phyloP scores from a whole-genome alignment of 2,113 vertebrate species.

The Ctenomys sociabilis region DNA sequence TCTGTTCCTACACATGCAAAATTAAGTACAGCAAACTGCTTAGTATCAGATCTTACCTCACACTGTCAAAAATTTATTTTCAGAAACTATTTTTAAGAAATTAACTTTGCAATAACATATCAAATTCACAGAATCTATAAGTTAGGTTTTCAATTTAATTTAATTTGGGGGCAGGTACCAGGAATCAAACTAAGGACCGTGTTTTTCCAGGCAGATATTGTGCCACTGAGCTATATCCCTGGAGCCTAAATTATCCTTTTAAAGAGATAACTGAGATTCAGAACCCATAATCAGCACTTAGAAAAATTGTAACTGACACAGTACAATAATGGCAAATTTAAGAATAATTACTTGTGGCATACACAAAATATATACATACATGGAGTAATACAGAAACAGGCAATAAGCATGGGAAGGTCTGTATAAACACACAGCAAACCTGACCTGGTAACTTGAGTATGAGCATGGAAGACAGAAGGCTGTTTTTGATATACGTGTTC shows the following conservation, averaged over 20 bases:
- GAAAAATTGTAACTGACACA: background rate
- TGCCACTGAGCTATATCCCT: no score
- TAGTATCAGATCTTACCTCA: background rate
- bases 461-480: background rate
- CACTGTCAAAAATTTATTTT: background rate
- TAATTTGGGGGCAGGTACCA: no score
- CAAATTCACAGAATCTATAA: background rate
- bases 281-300: background rate
- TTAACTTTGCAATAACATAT: slow-evolving; percentile 33
- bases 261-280: background rate
- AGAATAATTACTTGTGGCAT: background rate
- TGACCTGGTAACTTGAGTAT: background rate
- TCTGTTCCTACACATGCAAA: background rate
- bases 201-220: no score
- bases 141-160: no score
- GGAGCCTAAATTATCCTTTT: background rate
- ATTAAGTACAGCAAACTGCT: background rate
- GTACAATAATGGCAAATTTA: background rate
- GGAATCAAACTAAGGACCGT: no score
- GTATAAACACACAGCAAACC: background rate
- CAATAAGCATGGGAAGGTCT: background rate
- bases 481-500: background rate
- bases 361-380: slow-evolving; percentile 12
- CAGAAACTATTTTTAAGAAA: background rate
- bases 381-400: background rate